Evolutionary conservation across 2,797 vertebrate genomes (phyloP).

Genomic region (Sebastes melanostomus): DNA sequence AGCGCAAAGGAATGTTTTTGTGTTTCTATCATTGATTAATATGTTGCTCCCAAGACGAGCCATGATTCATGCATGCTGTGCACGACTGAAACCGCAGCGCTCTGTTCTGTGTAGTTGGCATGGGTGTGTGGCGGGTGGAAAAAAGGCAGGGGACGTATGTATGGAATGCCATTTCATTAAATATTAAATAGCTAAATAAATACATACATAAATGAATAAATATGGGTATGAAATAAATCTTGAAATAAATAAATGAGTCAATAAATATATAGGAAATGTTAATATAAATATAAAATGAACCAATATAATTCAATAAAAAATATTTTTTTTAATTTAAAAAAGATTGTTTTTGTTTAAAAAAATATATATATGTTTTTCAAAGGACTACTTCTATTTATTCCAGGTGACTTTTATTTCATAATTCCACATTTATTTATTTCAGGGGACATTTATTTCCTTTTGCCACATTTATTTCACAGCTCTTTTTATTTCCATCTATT

Average conservation of each 20-base stretch:
- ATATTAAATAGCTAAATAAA: neutral
- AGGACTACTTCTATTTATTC: neutral
- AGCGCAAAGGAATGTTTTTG: constrained; percentile 55
- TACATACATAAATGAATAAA: neutral
- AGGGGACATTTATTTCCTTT: neutral
- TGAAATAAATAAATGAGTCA: neutral
- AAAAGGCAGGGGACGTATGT: neutral
- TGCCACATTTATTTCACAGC: neutral
- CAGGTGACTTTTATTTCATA: no score
- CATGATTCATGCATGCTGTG: constrained; percentile 48
- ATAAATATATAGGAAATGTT: neutral
- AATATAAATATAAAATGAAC: neutral
- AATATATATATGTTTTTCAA: neutral
- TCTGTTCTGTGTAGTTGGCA: constrained; percentile 12
- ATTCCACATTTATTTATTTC: no score
- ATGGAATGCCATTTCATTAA: neutral
- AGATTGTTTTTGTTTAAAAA: accelerated
- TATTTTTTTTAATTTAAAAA: neutral
- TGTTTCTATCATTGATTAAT: constrained; percentile 66
- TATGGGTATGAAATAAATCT: neutral
- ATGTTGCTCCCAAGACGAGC: constrained; percentile 46
- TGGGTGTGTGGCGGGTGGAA: neutral
- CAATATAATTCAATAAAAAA: neutral
- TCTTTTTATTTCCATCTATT: neutral
- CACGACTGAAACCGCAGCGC: constrained; percentile 13